Base-by-base conservation (phyloP, 2,888 invertebrate genomes). In the Ditula angustiorana region DNA sequence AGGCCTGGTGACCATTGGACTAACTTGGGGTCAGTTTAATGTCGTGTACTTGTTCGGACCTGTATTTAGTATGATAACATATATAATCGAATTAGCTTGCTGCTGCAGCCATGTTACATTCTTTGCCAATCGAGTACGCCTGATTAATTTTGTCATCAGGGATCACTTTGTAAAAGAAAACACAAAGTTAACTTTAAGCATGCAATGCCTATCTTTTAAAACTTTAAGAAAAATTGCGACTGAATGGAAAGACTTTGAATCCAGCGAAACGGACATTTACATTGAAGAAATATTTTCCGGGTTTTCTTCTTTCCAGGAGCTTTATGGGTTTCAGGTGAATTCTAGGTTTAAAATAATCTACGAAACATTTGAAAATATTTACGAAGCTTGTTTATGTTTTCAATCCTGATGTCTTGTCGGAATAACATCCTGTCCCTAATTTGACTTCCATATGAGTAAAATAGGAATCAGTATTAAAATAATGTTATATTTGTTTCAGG, bases 301-400 rank as follows among this genome's bases (percentile, higher is more conserved):
- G 5, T 65, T 59, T 59, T 2, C 26, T 16, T 37, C n/a, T 13
- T 64, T 65, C 44, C 53, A 58, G 30, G 28, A 65, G 19, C 19
- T 33, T 2, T 67, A 46, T 28, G 24, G n/a, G 8, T 67, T 65
- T 47, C 65, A 65, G 61, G 67, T 67, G 46, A 50, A 24, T 16
- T 3, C 2, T n/a, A 13, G 13, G 33, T 33, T 3, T 10, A 33
- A 11, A n/a, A n/a, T n/a, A n/a, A n/a, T 3, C 4, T n/a, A n/a
- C n/a, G 1, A n/a, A n/a, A 33, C 13, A n/a, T n/a, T n/a, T n/a
- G n/a, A n/a, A n/a, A n/a, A n/a, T n/a, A n/a, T n/a, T n/a, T n/a
- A n/a, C n/a, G n/a, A n/a, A n/a, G n/a, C n/a, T n/a, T n/a, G n/a
- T n/a, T n/a, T n/a, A n/a, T n/a, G n/a, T n/a, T n/a, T n/a, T n/a